Percentiles rank a stretch among this genome's conserved stretches.
phyloP scores from a whole-genome alignment of 2,113 vertebrate genomes.

The Leiothrix lutea region DNA sequence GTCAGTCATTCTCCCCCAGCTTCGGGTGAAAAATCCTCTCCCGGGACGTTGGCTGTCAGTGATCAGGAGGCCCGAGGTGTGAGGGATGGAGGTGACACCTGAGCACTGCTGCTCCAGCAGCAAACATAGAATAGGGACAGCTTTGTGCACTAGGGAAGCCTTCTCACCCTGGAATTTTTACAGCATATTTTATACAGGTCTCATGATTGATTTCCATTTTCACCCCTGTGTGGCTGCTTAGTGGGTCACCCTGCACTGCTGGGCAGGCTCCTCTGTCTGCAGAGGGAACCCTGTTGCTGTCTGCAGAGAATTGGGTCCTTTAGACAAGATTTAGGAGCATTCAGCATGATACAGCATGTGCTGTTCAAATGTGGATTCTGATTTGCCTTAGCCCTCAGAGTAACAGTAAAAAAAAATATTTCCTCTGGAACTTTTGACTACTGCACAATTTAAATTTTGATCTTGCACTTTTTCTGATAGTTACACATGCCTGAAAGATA shows the following conservation, averaged over 20 bases:
- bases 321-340: neutral
- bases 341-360: neutral
- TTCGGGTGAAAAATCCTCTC: neutral
- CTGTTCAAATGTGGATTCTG: neutral
- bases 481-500: neutral
- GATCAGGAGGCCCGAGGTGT: neutral
- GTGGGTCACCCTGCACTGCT: neutral
- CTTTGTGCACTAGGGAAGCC: neutral
- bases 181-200: neutral
- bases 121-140: neutral
- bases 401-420: neutral
- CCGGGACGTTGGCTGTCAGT: accelerated
- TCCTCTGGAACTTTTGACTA: neutral
- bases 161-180: neutral
- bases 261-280: neutral
- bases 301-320: neutral
- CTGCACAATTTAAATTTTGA: neutral
- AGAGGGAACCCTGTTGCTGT: neutral
- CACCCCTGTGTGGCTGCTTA: accelerated
- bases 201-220: neutral
- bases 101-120: neutral
- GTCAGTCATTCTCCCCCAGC: neutral
- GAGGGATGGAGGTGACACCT: accelerated
- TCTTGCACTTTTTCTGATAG: neutral
- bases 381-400: neutral